Conservation (phyloP, 2,113 vertebrate species). For the Parotia lawesii region DNA sequence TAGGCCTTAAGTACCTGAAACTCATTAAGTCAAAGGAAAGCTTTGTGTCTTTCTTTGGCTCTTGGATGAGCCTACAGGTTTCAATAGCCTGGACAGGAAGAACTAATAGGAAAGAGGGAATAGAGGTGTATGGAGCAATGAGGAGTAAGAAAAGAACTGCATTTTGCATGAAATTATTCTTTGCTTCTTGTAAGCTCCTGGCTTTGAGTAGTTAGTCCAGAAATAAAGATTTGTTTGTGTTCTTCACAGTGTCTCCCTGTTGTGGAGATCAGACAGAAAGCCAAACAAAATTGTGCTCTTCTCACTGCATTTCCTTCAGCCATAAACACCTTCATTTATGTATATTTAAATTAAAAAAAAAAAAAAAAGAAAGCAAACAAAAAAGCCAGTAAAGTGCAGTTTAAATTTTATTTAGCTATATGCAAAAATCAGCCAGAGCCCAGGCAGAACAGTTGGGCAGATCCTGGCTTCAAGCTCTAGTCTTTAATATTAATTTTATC, state of each 20-base stretch:
- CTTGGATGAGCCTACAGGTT: slow-evolving; percentile 11
- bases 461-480: background rate
- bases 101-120: background rate
- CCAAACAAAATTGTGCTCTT: slow-evolving; percentile 39
- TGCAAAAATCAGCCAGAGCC: background rate
- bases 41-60: slow-evolving; percentile 31
- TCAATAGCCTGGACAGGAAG: slow-evolving; percentile 11
- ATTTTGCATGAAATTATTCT: slow-evolving; percentile 26
- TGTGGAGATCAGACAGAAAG: slow-evolving; percentile 32
- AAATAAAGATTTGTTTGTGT: slow-evolving; percentile 60
- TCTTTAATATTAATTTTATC: background rate
- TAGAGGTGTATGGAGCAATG: background rate
- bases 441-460: background rate
- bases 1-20: background rate
- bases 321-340: slow-evolving; percentile 43
- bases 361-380: background rate
- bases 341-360: background rate
- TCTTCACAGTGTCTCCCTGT: slow-evolving; percentile 38
- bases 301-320: slow-evolving; percentile 45
- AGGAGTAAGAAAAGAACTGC: slow-evolving; percentile 6
- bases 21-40: slow-evolving; percentile 31
- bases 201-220: slow-evolving; percentile 26
- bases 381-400: background rate
- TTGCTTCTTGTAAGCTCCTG: slow-evolving; percentile 7
- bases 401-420: background rate